These are phyloP conservation scores for Sus scrofa DNA, from an alignment of 2,113 vertebrate species.

Conservation along the genomic window T2T-Sscrofa CM000821.6:35119501-35120000, in stretches of 20 bases:
- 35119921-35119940: too few relatives aligned
- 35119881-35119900: background rate
- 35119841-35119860: background rate
- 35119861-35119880: background rate
- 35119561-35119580: too few relatives aligned
- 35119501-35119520: too few relatives aligned
- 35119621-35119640: background rate
- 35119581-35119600: background rate
- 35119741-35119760: background rate
- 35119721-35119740: too few relatives aligned
- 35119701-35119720: background rate
- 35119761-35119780: background rate
- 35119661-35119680: background rate
- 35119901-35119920: background rate
- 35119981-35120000: background rate
- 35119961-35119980: background rate
- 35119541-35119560: fast-evolving
- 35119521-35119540: background rate
- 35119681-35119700: background rate
- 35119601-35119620: background rate
- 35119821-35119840: background rate
- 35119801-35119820: background rate
- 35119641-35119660: background rate
- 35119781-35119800: background rate
- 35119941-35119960: too few relatives aligned